Base-by-base conservation (phyloP, 2,113 vertebrate species). In the Notiomystis cincta region DNA sequence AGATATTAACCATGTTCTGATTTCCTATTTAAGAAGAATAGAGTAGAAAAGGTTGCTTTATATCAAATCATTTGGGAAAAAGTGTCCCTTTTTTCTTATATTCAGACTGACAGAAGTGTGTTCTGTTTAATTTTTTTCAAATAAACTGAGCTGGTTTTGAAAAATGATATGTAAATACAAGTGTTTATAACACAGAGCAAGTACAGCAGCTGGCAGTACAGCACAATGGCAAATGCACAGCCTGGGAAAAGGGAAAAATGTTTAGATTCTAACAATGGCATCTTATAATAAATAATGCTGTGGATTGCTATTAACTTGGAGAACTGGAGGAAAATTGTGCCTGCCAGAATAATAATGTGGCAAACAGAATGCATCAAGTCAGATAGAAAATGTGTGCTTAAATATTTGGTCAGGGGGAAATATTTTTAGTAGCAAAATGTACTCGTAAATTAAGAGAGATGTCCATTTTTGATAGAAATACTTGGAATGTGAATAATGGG, bases 391-490 rank as follows among this genome's bases (percentile, higher is more conserved):
- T 45, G 28, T 64, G 31, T 57, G 48, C 85, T 50, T 86, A 93
- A 86, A 62, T 42, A 86, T 90, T 90, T 93, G 90, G 82, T 80
- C 88, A 92, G 89, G 80, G 60, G 64, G 76, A 90, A 95, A 40
- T 91, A 87, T 92, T 91, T 95, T 89, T 93, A 92, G 91, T 20
- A 87, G 60, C 27, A 56, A 90, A 81, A 60, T 71, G 44, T 86
- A 17, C 80, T 93, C 8, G 2, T 2, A 75, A 83, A 89, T 64
- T 53, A 90, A 56, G n/a, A 6, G 54, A 93, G 86, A 89, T 70
- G 80, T 45, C n/a, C 1, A 27, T 75, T 87, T 87, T 37, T 69
- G 45, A 30, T 58, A 64, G 48, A 82, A 88, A 50, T 60, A n/a
- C 27, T 50, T n/a, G 51, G 42, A 80, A 76, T 28, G 31, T 57